These are phyloP conservation scores for Rosalia funebris DNA, from an alignment of 2,888 invertebrate genomes.

Conservation along the genomic window DNA sequence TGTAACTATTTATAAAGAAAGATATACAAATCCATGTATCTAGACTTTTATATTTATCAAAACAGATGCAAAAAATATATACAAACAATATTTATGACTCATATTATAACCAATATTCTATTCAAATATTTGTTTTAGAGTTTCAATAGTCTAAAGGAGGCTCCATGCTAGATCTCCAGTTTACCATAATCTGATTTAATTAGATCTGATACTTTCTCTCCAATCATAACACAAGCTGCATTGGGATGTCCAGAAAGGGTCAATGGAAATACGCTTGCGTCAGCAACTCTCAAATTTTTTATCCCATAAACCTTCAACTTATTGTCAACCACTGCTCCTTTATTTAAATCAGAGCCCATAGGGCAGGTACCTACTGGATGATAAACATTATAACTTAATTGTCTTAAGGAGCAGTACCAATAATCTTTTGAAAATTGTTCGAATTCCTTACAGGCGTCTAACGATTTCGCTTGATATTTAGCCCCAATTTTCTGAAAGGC, in stretches of 20 bases:
- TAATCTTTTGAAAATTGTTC: conserved; percentile 71
- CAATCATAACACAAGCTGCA: conserved; percentile 75
- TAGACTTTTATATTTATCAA: too few relatives aligned
- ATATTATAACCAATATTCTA: conserved; percentile 40
- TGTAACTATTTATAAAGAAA: too few relatives aligned
- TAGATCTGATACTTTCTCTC: conserved; percentile 76
- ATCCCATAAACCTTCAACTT: conserved; percentile 70
- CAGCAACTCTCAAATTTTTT: conserved; percentile 69
- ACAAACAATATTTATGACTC: too few relatives aligned
- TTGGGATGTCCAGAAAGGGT: conserved; percentile 73
- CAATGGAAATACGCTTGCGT: conserved; percentile 72
- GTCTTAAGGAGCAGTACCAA: conserved; percentile 71
- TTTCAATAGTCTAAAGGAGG: too few relatives aligned
- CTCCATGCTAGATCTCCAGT: too few relatives aligned
- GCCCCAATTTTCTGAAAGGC: conserved; percentile 67
- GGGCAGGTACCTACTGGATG: conserved; percentile 43
- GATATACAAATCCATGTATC: too few relatives aligned
- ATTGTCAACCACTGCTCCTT: conserved; percentile 64
- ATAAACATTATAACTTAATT: conserved; percentile 45
- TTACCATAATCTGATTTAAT: too few relatives aligned
- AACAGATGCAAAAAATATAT: too few relatives aligned
- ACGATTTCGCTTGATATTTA: conserved; percentile 45
- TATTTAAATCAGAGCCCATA: conserved; percentile 38
- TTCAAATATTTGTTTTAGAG: too few relatives aligned
- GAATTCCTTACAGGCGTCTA: conserved; percentile 62